These are phyloP conservation scores for Lepus americanus DNA, from an alignment of 2,113 vertebrate genomes.

Conservation along the genomic window DNA sequence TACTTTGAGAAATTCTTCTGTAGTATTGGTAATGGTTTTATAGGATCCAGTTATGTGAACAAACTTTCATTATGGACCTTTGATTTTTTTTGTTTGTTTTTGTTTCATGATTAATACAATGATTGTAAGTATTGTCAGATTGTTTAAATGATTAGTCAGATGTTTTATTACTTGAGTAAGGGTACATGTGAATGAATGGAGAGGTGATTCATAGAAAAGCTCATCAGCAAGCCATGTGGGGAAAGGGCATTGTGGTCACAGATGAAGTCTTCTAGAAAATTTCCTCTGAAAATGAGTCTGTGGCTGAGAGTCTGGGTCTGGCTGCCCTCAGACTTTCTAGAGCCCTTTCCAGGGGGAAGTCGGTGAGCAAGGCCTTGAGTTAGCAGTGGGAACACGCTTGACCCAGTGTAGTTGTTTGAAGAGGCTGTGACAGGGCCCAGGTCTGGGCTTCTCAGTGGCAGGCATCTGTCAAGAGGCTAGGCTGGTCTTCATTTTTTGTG, in stretches of 20 bases:
- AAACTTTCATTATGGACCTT: neutral
- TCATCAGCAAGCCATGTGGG: neutral
- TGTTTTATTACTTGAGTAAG: neutral
- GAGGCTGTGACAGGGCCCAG: neutral
- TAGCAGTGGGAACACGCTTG: neutral
- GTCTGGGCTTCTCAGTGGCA: neutral
- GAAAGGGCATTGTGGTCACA: neutral
- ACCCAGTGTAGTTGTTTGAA: neutral
- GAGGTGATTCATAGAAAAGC: neutral
- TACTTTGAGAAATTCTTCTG: slow-evolving; percentile 19
- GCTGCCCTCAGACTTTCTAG: neutral
- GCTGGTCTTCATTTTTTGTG: neutral
- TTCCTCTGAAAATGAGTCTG: neutral
- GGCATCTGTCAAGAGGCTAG: neutral
- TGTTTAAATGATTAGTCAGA: neutral
- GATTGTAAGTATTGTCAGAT: neutral
- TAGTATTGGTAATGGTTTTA: neutral
- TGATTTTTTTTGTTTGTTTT: slow-evolving; percentile 2
- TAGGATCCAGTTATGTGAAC: neutral
- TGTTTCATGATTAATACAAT: neutral
- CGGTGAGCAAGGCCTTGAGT: neutral
- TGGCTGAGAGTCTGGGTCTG: neutral
- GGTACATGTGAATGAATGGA: neutral
- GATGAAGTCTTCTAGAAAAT: neutral
- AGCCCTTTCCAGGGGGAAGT: neutral